Percentiles rank a stretch among this genome's conserved stretches.
phyloP scores from a whole-genome alignment of 2,113 vertebrate genomes.

The Dermatemys mawii region DNA sequence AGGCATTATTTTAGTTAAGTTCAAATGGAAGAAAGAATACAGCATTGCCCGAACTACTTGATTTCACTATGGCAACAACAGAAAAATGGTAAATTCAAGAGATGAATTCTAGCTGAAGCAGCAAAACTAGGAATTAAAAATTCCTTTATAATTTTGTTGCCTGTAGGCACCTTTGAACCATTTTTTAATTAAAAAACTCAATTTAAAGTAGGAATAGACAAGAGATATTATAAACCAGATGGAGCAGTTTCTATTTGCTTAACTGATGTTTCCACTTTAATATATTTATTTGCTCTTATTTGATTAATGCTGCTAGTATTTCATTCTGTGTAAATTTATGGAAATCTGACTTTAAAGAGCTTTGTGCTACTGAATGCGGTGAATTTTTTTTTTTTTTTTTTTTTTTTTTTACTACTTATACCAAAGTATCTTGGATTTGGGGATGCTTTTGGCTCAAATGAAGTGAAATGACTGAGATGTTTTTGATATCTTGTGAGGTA shows the following conservation, averaged over 20 bases:
- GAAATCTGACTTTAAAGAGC: slow-evolving; percentile 69
- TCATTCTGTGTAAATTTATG: slow-evolving; percentile 60
- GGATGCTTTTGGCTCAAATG: slow-evolving; percentile 24
- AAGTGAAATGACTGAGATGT: slow-evolving; percentile 10
- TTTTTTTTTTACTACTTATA: neutral
- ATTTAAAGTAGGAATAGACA: neutral
- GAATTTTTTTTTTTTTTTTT: no score
- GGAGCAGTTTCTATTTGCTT: slow-evolving; percentile 48
- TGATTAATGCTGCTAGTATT: slow-evolving; percentile 48
- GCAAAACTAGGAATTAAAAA: slow-evolving; percentile 66
- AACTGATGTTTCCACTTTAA: slow-evolving; percentile 61
- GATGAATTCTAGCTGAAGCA: slow-evolving; percentile 58
- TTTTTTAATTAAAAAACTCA: slow-evolving; percentile 45
- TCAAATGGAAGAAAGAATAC: slow-evolving; percentile 56
- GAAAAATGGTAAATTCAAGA: slow-evolving; percentile 50
- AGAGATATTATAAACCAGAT: slow-evolving; percentile 6
- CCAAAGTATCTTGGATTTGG: slow-evolving; percentile 24
- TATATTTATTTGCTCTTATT: slow-evolving; percentile 68
- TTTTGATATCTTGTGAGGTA: slow-evolving; percentile 18
- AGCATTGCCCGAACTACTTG: slow-evolving; percentile 42
- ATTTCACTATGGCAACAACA: slow-evolving; percentile 67
- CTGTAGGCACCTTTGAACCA: slow-evolving; percentile 26
- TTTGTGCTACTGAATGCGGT: slow-evolving; percentile 20
- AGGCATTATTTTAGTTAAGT: slow-evolving; percentile 70
- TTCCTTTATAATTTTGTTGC: slow-evolving; percentile 54